Conservation (phyloP, 2,888 invertebrate species). For the Lasioglossum zephyrum region DNA sequence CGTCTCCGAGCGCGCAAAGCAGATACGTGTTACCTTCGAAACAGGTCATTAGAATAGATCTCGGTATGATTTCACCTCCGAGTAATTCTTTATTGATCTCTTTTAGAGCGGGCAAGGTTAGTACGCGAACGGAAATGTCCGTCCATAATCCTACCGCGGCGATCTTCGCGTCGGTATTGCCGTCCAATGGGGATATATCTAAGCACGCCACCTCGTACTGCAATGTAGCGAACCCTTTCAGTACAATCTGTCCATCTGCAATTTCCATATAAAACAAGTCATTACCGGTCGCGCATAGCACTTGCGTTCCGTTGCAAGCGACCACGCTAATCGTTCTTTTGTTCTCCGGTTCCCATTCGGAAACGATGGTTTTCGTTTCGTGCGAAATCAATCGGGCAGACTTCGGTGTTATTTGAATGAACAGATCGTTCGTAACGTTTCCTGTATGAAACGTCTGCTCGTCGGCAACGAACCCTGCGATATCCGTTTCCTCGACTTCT, state of each 20-base stretch:
- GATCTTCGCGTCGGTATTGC: slow-evolving; percentile 88
- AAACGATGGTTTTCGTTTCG: slow-evolving; percentile 87
- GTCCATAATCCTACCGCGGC: slow-evolving; percentile 99
- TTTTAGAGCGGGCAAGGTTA: slow-evolving; percentile 92
- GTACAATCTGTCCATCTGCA: slow-evolving; percentile 87
- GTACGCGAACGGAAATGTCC: slow-evolving; percentile 95
- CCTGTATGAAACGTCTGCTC: slow-evolving; percentile 97
- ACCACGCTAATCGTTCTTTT: slow-evolving; percentile 94
- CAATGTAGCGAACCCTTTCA: slow-evolving; percentile 89
- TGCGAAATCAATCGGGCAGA: slow-evolving; percentile 90
- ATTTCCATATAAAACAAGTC: slow-evolving; percentile 94
- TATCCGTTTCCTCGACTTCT: slow-evolving; percentile 98
- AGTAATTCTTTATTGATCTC: slow-evolving; percentile 94
- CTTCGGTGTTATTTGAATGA: slow-evolving; percentile 91
- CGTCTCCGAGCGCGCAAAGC: slow-evolving; percentile 97
- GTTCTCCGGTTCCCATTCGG: slow-evolving; percentile 90
- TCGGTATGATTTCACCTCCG: slow-evolving; percentile 97
- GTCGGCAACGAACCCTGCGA: slow-evolving; percentile 95
- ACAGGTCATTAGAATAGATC: slow-evolving; percentile 97
- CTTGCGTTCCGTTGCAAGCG: slow-evolving; percentile 91
- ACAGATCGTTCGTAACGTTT: slow-evolving; percentile 93
- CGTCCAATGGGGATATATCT: slow-evolving; percentile 93
- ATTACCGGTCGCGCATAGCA: slow-evolving; percentile 94
- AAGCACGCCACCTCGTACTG: slow-evolving; percentile 98
- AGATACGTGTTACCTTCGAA: slow-evolving; percentile 96